A percentile compares a stretch with the other conserved stretches of the same genome.
Evolutionary conservation across 2,888 invertebrate genomes (phyloP).

Genomic region (Pemphredon lugubris): DNA sequence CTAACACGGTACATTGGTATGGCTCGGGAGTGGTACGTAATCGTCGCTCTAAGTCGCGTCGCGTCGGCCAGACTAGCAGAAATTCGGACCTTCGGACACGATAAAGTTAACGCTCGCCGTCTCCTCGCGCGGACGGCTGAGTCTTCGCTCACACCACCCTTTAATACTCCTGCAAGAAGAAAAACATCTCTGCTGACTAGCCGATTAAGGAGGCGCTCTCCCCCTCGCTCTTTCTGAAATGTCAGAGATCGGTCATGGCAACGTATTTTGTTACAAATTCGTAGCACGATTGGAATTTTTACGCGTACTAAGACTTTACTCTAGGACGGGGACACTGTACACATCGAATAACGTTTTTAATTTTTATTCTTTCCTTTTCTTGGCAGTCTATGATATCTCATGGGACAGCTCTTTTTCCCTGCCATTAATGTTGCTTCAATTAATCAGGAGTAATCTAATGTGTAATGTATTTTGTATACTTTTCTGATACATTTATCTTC

Average conservation of each 20-base stretch:
- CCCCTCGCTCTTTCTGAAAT: neutral
- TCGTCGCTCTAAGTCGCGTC: no score
- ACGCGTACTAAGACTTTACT: no score
- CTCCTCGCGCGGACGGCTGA: slow-evolving; percentile 25
- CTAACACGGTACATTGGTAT: slow-evolving; percentile 48
- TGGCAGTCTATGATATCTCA: slow-evolving; percentile 22
- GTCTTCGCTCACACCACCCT: slow-evolving; percentile 17
- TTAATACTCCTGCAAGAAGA: slow-evolving; percentile 44
- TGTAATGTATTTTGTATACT: slow-evolving; percentile 31
- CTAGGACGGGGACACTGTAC: slow-evolving; percentile 12
- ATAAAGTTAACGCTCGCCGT: slow-evolving; percentile 25
- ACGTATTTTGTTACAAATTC: slow-evolving; percentile 55
- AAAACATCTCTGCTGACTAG: slow-evolving; percentile 34
- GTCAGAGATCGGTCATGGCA: neutral
- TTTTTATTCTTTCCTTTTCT: slow-evolving; percentile 6
- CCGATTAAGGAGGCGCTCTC: slow-evolving; percentile 32
- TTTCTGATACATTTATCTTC: slow-evolving; percentile 46
- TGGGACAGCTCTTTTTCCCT: slow-evolving; percentile 1
- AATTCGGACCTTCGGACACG: slow-evolving; percentile 44
- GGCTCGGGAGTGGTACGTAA: slow-evolving; percentile 46
- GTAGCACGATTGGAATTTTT: neutral
- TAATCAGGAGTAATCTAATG: slow-evolving; percentile 24
- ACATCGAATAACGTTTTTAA: slow-evolving; percentile 12
- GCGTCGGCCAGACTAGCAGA: slow-evolving; percentile 48
- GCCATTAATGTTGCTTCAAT: slow-evolving; percentile 27